Evolutionary conservation across 2,888 invertebrate species (phyloP).

Genomic region (Ferrisia virgata): DNA sequence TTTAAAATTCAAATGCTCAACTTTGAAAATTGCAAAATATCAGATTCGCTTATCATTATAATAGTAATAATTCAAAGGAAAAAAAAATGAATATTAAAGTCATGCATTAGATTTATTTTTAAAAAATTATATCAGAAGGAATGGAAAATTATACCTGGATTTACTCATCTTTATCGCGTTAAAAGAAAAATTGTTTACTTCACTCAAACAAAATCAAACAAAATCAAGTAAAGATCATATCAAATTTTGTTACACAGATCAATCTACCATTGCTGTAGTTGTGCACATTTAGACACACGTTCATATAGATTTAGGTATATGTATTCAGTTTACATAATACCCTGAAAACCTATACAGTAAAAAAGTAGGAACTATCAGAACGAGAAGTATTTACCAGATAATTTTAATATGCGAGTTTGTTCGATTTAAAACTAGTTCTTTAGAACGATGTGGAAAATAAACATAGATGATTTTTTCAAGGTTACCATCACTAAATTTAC

Average conservation of each 20-base stretch:
- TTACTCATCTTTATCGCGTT: background rate
- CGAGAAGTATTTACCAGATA: background rate
- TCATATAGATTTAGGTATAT: background rate
- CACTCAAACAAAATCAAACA: too few species aligned
- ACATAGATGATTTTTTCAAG: constrained; percentile 3
- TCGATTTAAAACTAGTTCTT: background rate
- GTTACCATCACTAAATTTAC: background rate
- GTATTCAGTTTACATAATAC: background rate
- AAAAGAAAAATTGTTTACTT: background rate
- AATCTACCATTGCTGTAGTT: background rate
- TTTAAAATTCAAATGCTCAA: too few species aligned
- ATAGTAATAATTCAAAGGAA: too few species aligned
- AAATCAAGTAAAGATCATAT: background rate
- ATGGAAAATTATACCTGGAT: background rate
- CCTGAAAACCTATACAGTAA: background rate
- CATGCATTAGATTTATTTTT: background rate
- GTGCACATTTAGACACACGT: too few species aligned
- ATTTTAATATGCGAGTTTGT: background rate
- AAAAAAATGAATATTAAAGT: background rate
- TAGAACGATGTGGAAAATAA: background rate
- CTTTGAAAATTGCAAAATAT: too few species aligned
- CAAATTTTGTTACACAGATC: background rate
- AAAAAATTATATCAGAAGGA: background rate
- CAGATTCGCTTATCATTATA: too few species aligned
- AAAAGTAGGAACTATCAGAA: background rate